These are phyloP conservation scores for Melanogrammus aeglefinus DNA, from an alignment of 2,797 vertebrate species.

Conservation along the genomic window DNA sequence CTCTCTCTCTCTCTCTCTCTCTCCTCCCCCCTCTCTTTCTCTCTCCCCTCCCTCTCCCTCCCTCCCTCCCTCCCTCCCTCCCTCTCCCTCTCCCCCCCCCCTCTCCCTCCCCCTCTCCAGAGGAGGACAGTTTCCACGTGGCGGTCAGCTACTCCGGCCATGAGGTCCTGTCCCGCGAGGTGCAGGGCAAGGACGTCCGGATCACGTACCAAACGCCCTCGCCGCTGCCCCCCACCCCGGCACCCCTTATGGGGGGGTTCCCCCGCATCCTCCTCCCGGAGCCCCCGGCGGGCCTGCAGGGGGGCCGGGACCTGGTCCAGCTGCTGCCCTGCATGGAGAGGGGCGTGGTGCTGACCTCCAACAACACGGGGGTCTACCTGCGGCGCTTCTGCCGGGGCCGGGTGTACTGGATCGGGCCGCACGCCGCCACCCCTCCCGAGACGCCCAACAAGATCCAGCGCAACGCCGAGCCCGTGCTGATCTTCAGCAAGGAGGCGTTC, in stretches of 20 bases:
- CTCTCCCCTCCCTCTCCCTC: not conserved
- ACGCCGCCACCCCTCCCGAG: slow-evolving; percentile 14
- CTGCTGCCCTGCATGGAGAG: slow-evolving; percentile 78
- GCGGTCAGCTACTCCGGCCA: slow-evolving; percentile 74
- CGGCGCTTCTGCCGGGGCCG: slow-evolving; percentile 75
- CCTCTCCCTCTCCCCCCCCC: slow-evolving; percentile 4
- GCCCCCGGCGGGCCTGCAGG: slow-evolving; percentile 52
- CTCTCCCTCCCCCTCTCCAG: slow-evolving; percentile 46
- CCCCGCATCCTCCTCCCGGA: slow-evolving; percentile 68
- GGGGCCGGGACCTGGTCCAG: slow-evolving; percentile 52
- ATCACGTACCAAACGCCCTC: slow-evolving; percentile 67
- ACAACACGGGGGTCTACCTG: slow-evolving; percentile 74
- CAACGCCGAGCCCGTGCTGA: slow-evolving; percentile 52
- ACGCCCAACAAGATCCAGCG: slow-evolving; percentile 74
- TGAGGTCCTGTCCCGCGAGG: slow-evolving; percentile 59
- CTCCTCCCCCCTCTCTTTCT: not conserved
- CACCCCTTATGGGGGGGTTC: slow-evolving; percentile 40
- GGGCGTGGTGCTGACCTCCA: slow-evolving; percentile 78
- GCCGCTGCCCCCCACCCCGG: slow-evolving; percentile 29
- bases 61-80: not conserved
- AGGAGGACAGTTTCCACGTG: slow-evolving; percentile 71
- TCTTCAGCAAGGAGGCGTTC: slow-evolving; percentile 75
- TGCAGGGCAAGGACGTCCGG: slow-evolving; percentile 70
- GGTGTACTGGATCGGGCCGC: slow-evolving; percentile 80
- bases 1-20: no score